Conservation (phyloP, 1,140 invertebrate genomes). For the Rhysida immarginata region DNA sequence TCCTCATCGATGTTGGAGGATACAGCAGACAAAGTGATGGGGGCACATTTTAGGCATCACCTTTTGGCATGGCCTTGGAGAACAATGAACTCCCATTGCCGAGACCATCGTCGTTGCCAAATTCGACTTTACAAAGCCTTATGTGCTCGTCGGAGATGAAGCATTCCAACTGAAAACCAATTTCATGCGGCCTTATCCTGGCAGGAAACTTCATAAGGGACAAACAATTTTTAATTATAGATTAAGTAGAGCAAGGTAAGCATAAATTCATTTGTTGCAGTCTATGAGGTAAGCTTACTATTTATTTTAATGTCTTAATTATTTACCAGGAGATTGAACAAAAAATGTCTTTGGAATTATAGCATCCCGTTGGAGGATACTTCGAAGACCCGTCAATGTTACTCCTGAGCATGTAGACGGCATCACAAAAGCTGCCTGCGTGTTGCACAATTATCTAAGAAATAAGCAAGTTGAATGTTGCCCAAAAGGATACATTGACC, state of each 20-base stretch:
- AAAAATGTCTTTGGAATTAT: background rate
- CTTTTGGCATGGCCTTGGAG: too few species aligned
- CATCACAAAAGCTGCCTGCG: too few species aligned
- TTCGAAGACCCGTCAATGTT: too few species aligned
- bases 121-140: constrained; percentile 18
- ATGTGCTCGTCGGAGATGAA: too few species aligned
- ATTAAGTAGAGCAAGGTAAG: constrained; percentile 14
- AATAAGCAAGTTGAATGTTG: too few species aligned
- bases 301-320: background rate
- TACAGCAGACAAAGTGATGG: too few species aligned
- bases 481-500: too few species aligned
- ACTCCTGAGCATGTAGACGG: too few species aligned
- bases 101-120: constrained; percentile 18
- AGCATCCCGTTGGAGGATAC: background rate
- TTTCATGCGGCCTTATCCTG: constrained; percentile 19
- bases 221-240: constrained; percentile 19
- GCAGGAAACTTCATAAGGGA: constrained; percentile 8
- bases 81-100: too few species aligned
- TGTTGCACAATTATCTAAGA: too few species aligned
- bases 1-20: too few species aligned
- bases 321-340: background rate
- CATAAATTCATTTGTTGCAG: constrained; percentile 1
- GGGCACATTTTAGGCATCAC: constrained; percentile 23
- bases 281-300: too few species aligned
- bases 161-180: constrained; percentile 25